Evolutionary conservation across 2,797 vertebrate genomes (phyloP), one percentile per base, ranked within the genome.

Genomic region (Hydrocynus forskahlii): DNA sequence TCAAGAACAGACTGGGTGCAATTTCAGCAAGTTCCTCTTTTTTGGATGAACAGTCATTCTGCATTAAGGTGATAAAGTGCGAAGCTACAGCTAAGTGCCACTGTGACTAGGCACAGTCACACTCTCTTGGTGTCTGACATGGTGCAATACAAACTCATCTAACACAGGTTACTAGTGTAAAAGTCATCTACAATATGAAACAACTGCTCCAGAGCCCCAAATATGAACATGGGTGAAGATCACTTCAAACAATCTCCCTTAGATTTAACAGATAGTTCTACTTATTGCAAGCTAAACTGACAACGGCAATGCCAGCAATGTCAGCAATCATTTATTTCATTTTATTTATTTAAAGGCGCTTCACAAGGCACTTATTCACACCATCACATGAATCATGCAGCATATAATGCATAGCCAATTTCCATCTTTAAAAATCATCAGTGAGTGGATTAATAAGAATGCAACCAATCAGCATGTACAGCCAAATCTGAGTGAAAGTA

Each of bases 41-140:
- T 45, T n/a, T 43, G 13, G 35, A 74, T 23, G 71, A 75, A 40
- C 38, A 45, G 55, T 75, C 40, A 43, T 57, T n/a, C 38, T 43
- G 55, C n/a, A 23, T 74, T 59, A n/a, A 40, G 19, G 19, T 74
- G 54, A 74, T 43, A 59, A 72, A 23, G 54, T 40, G 5, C 40
- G 38, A 57, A n/a, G 17, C 25, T n/a, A 10, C 52, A 35, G 19
- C 19, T 59, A 14, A 45, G 10, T 16, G 14, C 48, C 52, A 57
- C 52, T 38, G 25, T 55, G 29, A 73, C 52, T 48, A 38, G 9
- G 19, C 72, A 60, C 10, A 60, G 55, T 23, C 72, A 60, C 29
- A 6, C 17, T 16, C 29, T 13, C 29, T 40, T 38, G 29, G 52
- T 40, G 54, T 7, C 50, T 23, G 9, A 29, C 50, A 71, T 17